Evolutionary conservation across 2,797 vertebrate genomes (phyloP), one percentile per base, ranked within the genome.

Genomic region (Gobionotothen gibberifrons): DNA sequence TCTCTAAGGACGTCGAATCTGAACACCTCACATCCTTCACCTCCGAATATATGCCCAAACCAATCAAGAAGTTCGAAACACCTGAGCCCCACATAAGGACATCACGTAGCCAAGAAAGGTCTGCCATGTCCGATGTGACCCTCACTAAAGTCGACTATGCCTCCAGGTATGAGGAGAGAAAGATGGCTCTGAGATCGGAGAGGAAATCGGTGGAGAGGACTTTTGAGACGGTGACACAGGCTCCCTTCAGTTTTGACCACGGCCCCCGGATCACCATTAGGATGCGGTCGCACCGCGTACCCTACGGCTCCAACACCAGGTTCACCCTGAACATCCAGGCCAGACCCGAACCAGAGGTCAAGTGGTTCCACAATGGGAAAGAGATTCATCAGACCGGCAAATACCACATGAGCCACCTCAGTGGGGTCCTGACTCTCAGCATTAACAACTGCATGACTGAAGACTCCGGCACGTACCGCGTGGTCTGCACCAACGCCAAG

Each of bases 211-310:
- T 89, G 53, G 89, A 92, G 70, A 89, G 93, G 63, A 97, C 95
- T 85, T 94, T 96, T 0, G 97, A 99, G 91, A 94, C 96, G 79
- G 90, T 98, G 78, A 96, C 95, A 70, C 97, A 98, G 76, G 93
- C 95, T 84, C 97, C 97, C 52, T 99, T 99, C 78, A 98, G 96
- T 3, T 94, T 99, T 59, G 98, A 99, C 90, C 97, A 99, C 0
- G 69, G 90, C 46, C 98, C 98, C 73, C 96, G 97, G 17, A 96
- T 99, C 72, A 98, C 97, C 17, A 85, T 99, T 83, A 96, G 98
- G 91, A 96, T 99, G 98, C 96, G 97, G 29, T 99, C 98, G 72
- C 98, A 99, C 72, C 96, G 97, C 9, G 95, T 99, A 2, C 96
- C 96, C 0, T 92, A 93, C 49, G 95, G 97, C 71, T 95, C 96